These are phyloP conservation scores for Caenorhabditis macrosperma DNA, from an alignment of 2,888 invertebrate genomes.

Conservation along the genomic window DNA sequence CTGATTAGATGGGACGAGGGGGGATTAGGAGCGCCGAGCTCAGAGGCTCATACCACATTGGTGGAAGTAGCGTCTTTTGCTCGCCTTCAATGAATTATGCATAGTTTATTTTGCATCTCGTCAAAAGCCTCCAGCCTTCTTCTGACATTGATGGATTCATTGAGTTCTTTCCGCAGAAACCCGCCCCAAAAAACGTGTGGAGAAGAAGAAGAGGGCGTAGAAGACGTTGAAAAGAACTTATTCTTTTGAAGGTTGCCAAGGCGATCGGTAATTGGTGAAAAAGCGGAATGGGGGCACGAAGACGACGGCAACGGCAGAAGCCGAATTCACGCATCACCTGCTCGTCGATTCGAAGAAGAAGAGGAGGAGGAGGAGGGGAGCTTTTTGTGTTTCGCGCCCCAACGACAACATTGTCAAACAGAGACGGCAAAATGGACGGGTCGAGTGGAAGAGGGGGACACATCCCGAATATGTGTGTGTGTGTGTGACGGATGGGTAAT, in stretches of 20 bases:
- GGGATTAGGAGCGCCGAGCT: conserved; percentile 9
- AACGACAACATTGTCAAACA: conserved; percentile 20
- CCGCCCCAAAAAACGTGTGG: background rate
- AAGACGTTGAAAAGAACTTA: conserved; percentile 27
- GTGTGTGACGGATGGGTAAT: conserved; percentile 36
- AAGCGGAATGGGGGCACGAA: background rate
- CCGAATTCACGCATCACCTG: conserved; percentile 53
- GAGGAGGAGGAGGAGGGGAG: background rate
- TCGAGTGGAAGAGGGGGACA: too few relatives aligned
- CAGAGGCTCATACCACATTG: background rate
- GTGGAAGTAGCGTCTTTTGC: conserved; percentile 16
- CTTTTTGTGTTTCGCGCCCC: conserved; percentile 26
- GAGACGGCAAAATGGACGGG: conserved; percentile 6
- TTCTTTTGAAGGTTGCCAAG: conserved; percentile 18
- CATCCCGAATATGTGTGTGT: conserved; percentile 34
- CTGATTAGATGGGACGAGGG: conserved; percentile 24
- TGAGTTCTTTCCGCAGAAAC: background rate
- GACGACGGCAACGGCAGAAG: conserved; percentile 7
- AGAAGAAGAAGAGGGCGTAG: background rate
- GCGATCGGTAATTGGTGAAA: conserved; percentile 32
- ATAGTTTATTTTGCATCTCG: conserved; percentile 36
- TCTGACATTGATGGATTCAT: conserved; percentile 46
- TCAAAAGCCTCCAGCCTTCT: conserved; percentile 17
- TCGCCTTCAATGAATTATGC: conserved; percentile 45
- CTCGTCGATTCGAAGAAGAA: conserved; percentile 12